Evolutionary conservation across 2,797 vertebrate species (phyloP).

Genomic region (Rhinogobio ventralis): DNA sequence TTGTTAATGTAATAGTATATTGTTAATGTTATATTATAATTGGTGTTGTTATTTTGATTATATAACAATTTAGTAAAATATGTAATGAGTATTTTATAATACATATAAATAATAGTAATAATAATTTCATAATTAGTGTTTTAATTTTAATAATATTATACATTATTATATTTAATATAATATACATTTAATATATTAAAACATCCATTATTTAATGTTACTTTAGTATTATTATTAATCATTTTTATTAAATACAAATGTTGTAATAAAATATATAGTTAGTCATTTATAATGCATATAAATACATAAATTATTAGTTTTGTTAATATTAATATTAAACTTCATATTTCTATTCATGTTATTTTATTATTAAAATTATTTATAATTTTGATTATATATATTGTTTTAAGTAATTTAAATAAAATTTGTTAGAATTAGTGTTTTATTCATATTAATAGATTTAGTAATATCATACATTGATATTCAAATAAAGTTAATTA

Average conservation of each 20-base stretch:
- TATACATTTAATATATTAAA: background rate
- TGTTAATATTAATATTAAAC: background rate
- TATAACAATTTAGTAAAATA: background rate
- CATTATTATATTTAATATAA: background rate
- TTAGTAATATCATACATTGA: background rate
- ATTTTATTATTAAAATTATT: background rate
- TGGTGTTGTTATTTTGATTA: background rate
- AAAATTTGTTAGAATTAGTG: too few species aligned
- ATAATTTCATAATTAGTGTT: background rate
- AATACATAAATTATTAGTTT: too few species aligned
- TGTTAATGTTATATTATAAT: background rate
- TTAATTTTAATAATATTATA: background rate
- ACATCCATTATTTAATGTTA: background rate
- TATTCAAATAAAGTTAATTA: background rate
- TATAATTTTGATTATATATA: background rate
- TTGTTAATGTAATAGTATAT: background rate
- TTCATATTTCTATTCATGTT: background rate
- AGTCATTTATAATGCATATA: background rate
- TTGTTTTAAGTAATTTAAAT: too few species aligned
- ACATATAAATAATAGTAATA: background rate
- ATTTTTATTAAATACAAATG: background rate
- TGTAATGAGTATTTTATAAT: background rate
- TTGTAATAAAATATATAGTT: background rate
- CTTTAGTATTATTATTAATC: background rate
- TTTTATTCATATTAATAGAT: too few species aligned